These are phyloP conservation scores for Brachionus sp. DNA, from an alignment of 1,140 invertebrate genomes.

Conservation along the genomic window DNA sequence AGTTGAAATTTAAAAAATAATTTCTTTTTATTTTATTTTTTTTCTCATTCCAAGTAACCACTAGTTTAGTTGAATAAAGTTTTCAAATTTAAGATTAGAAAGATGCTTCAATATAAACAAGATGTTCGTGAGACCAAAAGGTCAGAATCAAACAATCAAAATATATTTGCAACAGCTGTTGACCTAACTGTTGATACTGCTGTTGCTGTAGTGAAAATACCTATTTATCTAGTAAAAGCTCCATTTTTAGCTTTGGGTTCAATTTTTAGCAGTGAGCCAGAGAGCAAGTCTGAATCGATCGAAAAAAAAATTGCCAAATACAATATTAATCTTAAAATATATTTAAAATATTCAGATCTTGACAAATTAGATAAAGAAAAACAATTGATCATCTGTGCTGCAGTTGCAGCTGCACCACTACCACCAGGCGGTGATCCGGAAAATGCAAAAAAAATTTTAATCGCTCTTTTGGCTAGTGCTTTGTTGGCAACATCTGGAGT, in stretches of 20 bases:
- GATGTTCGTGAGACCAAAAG: too few relatives aligned
- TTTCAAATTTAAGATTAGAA: too few relatives aligned
- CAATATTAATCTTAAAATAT: not conserved
- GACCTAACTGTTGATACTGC: too few relatives aligned
- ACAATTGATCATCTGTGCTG: not conserved
- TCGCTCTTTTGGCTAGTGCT: not conserved
- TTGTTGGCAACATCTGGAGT: not conserved
- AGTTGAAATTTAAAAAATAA: too few relatives aligned
- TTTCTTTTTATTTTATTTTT: too few relatives aligned
- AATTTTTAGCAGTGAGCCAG: not conserved
- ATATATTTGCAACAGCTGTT: too few relatives aligned
- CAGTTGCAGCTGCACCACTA: not conserved
- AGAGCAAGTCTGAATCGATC: not conserved
- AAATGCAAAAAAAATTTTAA: not conserved
- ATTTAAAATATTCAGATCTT: not conserved
- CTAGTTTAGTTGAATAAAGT: too few relatives aligned
- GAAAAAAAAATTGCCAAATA: not conserved
- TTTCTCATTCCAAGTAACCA: too few relatives aligned
- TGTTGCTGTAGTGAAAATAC: too few relatives aligned
- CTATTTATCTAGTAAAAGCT: not conserved
- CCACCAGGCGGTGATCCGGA: not conserved
- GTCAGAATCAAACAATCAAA: too few relatives aligned
- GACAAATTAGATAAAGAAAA: not conserved
- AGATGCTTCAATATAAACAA: too few relatives aligned
- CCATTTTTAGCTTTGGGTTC: too few relatives aligned